Conservation (phyloP, 1,140 invertebrate species). For the Scaptodrosophila lebanonensis region DNA sequence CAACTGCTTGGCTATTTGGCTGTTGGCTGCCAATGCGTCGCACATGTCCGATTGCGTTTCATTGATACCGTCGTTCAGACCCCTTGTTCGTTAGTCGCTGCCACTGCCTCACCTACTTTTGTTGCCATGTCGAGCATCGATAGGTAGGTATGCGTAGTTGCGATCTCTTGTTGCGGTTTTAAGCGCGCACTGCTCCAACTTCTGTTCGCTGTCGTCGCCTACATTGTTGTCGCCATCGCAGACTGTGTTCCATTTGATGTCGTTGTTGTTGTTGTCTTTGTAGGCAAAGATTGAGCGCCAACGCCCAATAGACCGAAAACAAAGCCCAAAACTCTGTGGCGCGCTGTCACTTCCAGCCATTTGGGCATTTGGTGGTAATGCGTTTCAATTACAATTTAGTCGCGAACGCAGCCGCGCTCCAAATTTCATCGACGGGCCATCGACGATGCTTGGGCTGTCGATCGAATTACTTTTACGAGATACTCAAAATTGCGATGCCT, state of each 20-base stretch:
- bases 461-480: slow-evolving; percentile 34
- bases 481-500: slow-evolving; percentile 13
- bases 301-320: slow-evolving; percentile 55
- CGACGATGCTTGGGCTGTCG: slow-evolving; percentile 19
- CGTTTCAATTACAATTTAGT: slow-evolving; percentile 69
- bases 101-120: slow-evolving; percentile 61
- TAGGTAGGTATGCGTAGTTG: slow-evolving; percentile 21
- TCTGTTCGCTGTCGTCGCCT: slow-evolving; percentile 57
- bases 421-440: slow-evolving; percentile 38
- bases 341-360: neutral
- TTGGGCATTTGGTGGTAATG: slow-evolving; percentile 52
- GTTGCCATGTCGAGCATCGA: slow-evolving; percentile 38
- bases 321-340: slow-evolving; percentile 27
- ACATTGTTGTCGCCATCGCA: slow-evolving; percentile 45
- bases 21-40: slow-evolving; percentile 64
- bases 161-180: slow-evolving; percentile 50
- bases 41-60: slow-evolving; percentile 64
- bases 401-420: slow-evolving; percentile 26
- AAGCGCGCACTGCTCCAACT: too few relatives aligned
- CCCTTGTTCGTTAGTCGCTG: slow-evolving; percentile 29
- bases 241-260: slow-evolving; percentile 27
- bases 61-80: slow-evolving; percentile 46
- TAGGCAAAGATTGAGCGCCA: slow-evolving; percentile 45
- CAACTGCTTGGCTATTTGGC: slow-evolving; percentile 5
- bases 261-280: slow-evolving; percentile 18